Percentiles rank a stretch among this genome's conserved stretches.
Conservation (phyloP, 2,888 invertebrate species). For the Pseudolycoriella hygida region DNA sequence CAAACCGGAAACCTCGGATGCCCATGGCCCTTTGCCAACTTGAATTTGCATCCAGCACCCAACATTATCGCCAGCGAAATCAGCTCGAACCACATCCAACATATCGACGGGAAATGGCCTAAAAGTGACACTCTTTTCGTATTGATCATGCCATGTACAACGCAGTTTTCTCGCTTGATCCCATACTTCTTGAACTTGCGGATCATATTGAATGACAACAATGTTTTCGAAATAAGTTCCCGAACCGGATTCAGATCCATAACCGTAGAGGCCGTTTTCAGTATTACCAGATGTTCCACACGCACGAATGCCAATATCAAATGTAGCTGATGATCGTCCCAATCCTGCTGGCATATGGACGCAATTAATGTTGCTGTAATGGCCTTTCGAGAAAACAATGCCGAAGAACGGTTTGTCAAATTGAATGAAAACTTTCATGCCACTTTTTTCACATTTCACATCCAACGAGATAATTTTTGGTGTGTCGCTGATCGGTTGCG, state of each 20-base stretch:
- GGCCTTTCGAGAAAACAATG: slow-evolving; percentile 89
- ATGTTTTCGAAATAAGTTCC: slow-evolving; percentile 90
- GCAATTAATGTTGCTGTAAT: slow-evolving; percentile 83
- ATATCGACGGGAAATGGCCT: slow-evolving; percentile 89
- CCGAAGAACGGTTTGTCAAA: slow-evolving; percentile 91
- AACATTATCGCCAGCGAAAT: slow-evolving; percentile 88
- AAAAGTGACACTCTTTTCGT: slow-evolving; percentile 89
- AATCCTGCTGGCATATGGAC: slow-evolving; percentile 79
- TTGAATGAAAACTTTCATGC: slow-evolving; percentile 86
- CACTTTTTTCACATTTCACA: slow-evolving; percentile 84
- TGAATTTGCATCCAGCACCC: slow-evolving; percentile 98
- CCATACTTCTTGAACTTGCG: slow-evolving; percentile 89
- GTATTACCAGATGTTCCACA: slow-evolving; percentile 87
- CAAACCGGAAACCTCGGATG: slow-evolving; percentile 82
- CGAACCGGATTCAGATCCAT: slow-evolving; percentile 73
- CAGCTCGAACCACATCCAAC: slow-evolving; percentile 85
- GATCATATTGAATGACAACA: slow-evolving; percentile 84
- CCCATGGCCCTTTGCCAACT: slow-evolving; percentile 90
- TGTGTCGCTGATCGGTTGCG: slow-evolving; percentile 73
- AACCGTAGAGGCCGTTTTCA: slow-evolving; percentile 74
- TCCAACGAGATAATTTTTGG: slow-evolving; percentile 83
- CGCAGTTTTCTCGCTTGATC: slow-evolving; percentile 82
- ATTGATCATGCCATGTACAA: slow-evolving; percentile 91
- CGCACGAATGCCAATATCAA: slow-evolving; percentile 79
- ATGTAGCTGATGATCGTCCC: slow-evolving; percentile 71